phyloP scores from a whole-genome alignment of 2,888 invertebrate species.

The Hipparchia sbordonii region DNA sequence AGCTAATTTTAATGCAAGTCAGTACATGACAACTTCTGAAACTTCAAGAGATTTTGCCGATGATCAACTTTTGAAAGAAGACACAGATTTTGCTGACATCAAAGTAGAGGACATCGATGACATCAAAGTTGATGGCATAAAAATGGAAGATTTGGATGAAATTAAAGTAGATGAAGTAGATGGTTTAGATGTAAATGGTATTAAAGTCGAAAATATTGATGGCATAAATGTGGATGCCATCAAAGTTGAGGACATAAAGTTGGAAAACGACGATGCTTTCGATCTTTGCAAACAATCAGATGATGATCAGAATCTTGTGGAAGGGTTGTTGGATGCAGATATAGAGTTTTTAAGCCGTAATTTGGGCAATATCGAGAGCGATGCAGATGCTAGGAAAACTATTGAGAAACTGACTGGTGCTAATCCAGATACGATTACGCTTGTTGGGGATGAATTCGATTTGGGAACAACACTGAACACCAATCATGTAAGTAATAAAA shows the following conservation, averaged over 20 bases:
- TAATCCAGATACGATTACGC: constrained; percentile 73
- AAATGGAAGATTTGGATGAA: constrained; percentile 71
- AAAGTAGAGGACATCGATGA: constrained; percentile 78
- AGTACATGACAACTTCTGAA: constrained; percentile 65
- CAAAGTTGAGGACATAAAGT: constrained; percentile 74
- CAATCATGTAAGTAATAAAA: constrained; percentile 60
- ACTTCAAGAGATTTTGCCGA: constrained; percentile 68
- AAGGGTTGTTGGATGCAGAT: constrained; percentile 75
- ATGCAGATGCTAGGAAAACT: constrained; percentile 79
- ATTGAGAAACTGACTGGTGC: constrained; percentile 78
- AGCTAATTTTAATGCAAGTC: constrained; percentile 67
- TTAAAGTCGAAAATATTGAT: constrained; percentile 72
- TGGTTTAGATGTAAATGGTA: constrained; percentile 64
- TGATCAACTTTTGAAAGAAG: constrained; percentile 68
- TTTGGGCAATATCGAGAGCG: constrained; percentile 77
- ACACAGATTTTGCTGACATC: constrained; percentile 72
- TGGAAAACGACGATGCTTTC: constrained; percentile 70
- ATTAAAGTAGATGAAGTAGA: constrained; percentile 75
- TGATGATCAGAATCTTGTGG: constrained; percentile 69
- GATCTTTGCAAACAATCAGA: constrained; percentile 68
- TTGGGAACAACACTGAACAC: constrained; percentile 74
- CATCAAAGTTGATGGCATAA: constrained; percentile 73
- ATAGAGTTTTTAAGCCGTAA: constrained; percentile 79
- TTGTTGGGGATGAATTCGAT: constrained; percentile 78
- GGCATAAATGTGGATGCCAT: constrained; percentile 67